Evolutionary conservation across 2,113 vertebrate species (phyloP).

Genomic region (Malaclemys terrapin): DNA sequence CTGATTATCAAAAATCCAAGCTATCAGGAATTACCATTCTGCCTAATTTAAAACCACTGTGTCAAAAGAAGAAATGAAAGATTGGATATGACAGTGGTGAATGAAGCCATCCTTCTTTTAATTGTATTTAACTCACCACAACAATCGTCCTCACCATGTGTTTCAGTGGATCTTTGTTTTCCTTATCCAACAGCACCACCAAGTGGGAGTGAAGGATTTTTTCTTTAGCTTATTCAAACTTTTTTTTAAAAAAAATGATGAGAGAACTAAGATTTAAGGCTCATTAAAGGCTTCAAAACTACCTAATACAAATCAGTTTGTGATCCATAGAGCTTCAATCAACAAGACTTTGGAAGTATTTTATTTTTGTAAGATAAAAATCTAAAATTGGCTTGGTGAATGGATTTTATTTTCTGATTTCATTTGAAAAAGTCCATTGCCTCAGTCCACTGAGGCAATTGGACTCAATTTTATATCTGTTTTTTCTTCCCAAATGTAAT

Average conservation of each 20-base stretch:
- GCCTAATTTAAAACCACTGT: constrained; percentile 74
- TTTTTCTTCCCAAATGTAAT: not conserved
- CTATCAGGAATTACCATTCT: constrained; percentile 61
- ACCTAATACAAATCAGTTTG: not conserved
- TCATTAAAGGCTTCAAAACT: not conserved
- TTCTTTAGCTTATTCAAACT: accelerated
- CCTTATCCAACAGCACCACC: constrained; percentile 88
- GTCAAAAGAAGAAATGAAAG: constrained; percentile 79
- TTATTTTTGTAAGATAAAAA: not conserved
- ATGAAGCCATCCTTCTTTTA: constrained; percentile 84
- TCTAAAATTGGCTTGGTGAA: not conserved
- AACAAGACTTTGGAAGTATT: not conserved
- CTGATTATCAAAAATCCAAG: constrained; percentile 53
- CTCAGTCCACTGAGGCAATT: not conserved
- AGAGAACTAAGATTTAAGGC: not conserved
- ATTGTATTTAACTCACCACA: constrained; percentile 87
- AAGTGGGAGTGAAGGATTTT: constrained; percentile 71
- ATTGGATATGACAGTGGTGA: constrained; percentile 83
- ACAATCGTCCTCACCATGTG: constrained; percentile 75
- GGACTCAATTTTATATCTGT: not conserved
- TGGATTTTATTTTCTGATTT: not conserved
- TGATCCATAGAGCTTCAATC: not conserved
- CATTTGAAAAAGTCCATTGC: not conserved
- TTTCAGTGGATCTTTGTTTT: constrained; percentile 33
- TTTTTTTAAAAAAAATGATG: not conserved